Percentiles rank a stretch among this genome's conserved stretches.
phyloP scores from a whole-genome alignment of 2,888 invertebrate genomes.

The Calliphora vomitoria region DNA sequence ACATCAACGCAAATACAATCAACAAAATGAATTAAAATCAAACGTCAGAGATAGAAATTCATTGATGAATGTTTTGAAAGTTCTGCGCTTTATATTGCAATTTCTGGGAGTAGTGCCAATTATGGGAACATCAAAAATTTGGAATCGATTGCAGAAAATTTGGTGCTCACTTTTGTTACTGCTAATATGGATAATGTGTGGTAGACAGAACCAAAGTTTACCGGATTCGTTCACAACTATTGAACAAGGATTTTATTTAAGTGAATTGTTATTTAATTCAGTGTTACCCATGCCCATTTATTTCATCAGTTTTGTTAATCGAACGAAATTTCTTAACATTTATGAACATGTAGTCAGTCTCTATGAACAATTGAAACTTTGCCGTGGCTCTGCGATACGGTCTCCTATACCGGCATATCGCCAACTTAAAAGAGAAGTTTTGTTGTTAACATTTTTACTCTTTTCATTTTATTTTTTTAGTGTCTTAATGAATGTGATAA shows the following conservation, averaged over 20 bases:
- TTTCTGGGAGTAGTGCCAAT: conserved; percentile 70
- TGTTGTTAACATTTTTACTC: conserved; percentile 11
- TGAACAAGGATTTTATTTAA: conserved; percentile 69
- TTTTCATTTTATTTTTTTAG: conserved; percentile 37
- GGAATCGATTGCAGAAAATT: conserved; percentile 51
- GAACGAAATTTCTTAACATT: conserved; percentile 45
- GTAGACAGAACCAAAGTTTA: conserved; percentile 31
- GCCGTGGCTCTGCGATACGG: background rate
- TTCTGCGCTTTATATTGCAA: conserved; percentile 53
- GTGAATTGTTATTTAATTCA: conserved; percentile 68
- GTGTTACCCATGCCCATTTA: conserved; percentile 54
- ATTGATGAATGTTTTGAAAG: conserved; percentile 35
- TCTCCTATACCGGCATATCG: background rate
- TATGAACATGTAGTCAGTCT: conserved; percentile 46
- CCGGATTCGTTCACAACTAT: conserved; percentile 43
- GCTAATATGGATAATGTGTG: conserved; percentile 47
- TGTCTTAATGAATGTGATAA: conserved; percentile 39
- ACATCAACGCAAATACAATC: background rate
- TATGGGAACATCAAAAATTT: conserved; percentile 6
- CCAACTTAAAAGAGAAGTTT: conserved; percentile 46
- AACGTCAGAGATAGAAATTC: conserved; percentile 18
- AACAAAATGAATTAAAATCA: background rate
- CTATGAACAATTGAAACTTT: conserved; percentile 45
- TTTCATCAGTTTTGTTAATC: conserved; percentile 56
- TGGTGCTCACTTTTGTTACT: conserved; percentile 60